phyloP scores from a whole-genome alignment of 2,888 invertebrate species.

The Eristalis pertinax region DNA sequence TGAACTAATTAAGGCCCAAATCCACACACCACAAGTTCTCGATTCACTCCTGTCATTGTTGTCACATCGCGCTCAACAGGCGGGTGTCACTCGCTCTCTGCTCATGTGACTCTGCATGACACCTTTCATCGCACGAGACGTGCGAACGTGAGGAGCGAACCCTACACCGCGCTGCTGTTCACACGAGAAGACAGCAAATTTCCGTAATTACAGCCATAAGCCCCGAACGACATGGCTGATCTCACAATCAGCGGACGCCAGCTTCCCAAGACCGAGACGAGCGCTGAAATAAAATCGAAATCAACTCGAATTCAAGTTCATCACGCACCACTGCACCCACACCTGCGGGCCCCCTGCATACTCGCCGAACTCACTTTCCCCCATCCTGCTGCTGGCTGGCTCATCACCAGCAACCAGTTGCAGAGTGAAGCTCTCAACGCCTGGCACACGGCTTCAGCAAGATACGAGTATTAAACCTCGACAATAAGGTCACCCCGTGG shows the following conservation, averaged over 20 bases:
- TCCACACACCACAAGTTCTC: not conserved
- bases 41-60: not conserved
- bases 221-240: not conserved
- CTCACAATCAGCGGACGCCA: not conserved
- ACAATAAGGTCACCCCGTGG: constrained; percentile 77
- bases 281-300: not conserved
- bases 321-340: not conserved
- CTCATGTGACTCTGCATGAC: not conserved
- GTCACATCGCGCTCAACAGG: not conserved
- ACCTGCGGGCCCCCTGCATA: not conserved
- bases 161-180: not conserved
- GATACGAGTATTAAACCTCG: not conserved
- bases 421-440: not conserved
- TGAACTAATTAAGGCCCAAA: not conserved
- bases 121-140: not conserved
- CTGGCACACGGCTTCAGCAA: not conserved
- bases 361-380: not conserved
- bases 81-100: not conserved
- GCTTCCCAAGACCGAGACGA: not conserved
- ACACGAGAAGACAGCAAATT: not conserved
- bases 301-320: not conserved
- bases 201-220: not conserved
- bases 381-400: not conserved
- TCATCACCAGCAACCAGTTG: not conserved
- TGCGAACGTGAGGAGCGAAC: not conserved